Evolutionary conservation across 53 echinoderm and acorn worm genomes (phyloP).

Genomic region (Temnopleurus reevesii): DNA sequence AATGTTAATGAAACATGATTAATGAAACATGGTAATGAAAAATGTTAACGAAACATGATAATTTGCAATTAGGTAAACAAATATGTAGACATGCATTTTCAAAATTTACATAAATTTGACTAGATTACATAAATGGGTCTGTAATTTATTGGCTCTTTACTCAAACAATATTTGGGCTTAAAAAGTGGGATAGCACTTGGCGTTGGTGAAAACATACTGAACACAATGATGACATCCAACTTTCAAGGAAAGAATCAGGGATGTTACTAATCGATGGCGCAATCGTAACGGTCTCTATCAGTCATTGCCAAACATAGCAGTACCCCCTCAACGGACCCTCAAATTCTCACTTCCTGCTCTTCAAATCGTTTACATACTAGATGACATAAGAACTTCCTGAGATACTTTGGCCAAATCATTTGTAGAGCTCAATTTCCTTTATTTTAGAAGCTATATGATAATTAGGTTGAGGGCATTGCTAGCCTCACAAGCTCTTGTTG

Average conservation of each 20-base stretch:
- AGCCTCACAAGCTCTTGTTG: conserved; percentile 23
- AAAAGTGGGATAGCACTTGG: not conserved
- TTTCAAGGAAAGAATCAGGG: not conserved
- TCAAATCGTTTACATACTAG: conserved; percentile 27
- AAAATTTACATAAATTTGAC: too few relatives aligned
- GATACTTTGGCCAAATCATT: conserved; percentile 6
- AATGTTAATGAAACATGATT: too few relatives aligned
- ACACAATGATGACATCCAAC: not conserved
- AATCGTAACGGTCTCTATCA: not conserved
- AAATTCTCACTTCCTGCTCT: conserved; percentile 46
- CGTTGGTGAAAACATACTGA: not conserved
- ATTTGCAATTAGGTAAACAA: too few relatives aligned
- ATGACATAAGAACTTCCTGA: conserved; percentile 51
- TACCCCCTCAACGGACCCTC: conserved; percentile 36
- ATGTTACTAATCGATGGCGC: not conserved
- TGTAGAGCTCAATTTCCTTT: conserved; percentile 20
- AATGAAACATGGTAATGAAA: too few relatives aligned
- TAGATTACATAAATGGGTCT: too few relatives aligned
- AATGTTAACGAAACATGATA: too few relatives aligned
- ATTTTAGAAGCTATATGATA: not conserved
- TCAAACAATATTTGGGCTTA: too few relatives aligned
- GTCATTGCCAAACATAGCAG: not conserved
- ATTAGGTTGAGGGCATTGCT: not conserved
- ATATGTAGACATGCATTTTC: too few relatives aligned
- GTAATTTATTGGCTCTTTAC: too few relatives aligned